Evolutionary conservation across 1,140 invertebrate genomes (phyloP).

Genomic region (Heterodera carotae): DNA sequence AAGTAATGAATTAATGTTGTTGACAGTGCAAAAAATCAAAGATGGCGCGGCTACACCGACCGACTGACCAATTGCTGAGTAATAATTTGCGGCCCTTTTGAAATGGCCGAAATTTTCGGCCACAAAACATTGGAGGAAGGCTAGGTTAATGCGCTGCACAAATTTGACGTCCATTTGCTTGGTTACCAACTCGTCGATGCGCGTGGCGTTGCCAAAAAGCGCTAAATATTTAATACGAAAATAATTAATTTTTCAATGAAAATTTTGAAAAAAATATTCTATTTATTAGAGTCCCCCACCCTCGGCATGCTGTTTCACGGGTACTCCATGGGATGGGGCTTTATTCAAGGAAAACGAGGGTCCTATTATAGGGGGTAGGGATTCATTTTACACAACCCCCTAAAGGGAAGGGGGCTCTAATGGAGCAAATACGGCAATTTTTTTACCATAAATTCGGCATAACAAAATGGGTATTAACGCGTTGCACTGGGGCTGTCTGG

Average conservation of each 20-base stretch:
- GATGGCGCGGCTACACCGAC: too few relatives aligned
- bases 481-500: constrained; percentile 24
- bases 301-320: too few relatives aligned
- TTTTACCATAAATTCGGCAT: constrained; percentile 39
- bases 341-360: too few relatives aligned
- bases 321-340: too few relatives aligned
- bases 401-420: too few relatives aligned
- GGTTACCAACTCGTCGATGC: constrained; percentile 32
- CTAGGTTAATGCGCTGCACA: constrained; percentile 85
- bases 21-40: constrained; percentile 23
- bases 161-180: constrained; percentile 82
- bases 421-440: neutral
- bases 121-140: constrained; percentile 60
- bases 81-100: constrained; percentile 41
- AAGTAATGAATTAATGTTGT: constrained; percentile 17
- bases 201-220: constrained; percentile 28
- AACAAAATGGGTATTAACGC: constrained; percentile 25
- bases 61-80: constrained; percentile 30
- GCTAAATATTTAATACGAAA: neutral
- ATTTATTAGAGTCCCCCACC: too few relatives aligned
- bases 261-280: too few relatives aligned
- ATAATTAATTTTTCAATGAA: neutral
- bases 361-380: too few relatives aligned
- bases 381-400: too few relatives aligned
- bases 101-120: constrained; percentile 42